Percentiles rank a stretch among this genome's conserved stretches.
These are phyloP conservation scores for Engystomops pustulosus DNA, from an alignment of 2,113 vertebrate species.

Conservation along the genomic window DNA sequence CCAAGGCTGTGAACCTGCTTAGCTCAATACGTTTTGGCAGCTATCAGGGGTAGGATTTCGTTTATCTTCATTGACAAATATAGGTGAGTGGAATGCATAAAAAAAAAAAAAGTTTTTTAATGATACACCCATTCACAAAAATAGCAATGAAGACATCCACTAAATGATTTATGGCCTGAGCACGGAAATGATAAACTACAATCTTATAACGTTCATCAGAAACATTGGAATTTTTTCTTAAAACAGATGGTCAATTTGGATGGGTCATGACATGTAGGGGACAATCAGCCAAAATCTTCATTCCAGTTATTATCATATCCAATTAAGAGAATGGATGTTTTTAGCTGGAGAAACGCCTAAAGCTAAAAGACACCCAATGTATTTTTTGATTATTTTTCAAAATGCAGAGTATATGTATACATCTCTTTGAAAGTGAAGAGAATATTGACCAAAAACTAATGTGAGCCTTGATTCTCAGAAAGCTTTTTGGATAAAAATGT, in stretches of 20 bases:
- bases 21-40: slow-evolving; percentile 14
- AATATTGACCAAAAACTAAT: no score
- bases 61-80: slow-evolving; percentile 17
- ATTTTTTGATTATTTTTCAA: no score
- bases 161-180: not conserved
- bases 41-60: not conserved
- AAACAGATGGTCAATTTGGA: not conserved
- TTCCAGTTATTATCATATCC: no score
- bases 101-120: not conserved
- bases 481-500: no score
- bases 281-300: not conserved
- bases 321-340: no score
- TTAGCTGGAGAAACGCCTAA: no score
- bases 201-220: not conserved
- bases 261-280: not conserved
- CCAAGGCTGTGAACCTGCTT: slow-evolving; percentile 41
- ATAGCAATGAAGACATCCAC: not conserved
- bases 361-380: no score
- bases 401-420: no score
- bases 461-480: no score
- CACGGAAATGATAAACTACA: not conserved
- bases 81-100: not conserved
- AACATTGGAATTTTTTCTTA: no score
- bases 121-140: not conserved
- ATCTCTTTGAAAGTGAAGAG: no score